Evolutionary conservation across 2,113 vertebrate species (phyloP).

Genomic region (Calyptommatus sinebrachiatus): DNA sequence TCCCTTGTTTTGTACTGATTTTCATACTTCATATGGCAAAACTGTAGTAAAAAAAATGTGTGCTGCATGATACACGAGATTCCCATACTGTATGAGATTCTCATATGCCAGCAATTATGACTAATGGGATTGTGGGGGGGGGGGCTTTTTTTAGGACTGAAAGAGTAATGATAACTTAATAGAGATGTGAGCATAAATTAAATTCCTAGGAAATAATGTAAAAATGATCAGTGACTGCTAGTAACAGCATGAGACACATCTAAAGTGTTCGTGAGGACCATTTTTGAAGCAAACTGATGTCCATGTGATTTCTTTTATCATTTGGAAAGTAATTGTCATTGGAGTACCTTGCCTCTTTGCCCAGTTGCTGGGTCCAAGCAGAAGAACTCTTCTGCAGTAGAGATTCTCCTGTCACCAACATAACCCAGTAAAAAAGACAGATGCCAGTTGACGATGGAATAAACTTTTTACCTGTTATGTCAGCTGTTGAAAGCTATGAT

Average conservation of each 20-base stretch:
- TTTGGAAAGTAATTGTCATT: background rate
- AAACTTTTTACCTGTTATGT: constrained; percentile 36
- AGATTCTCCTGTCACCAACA: background rate
- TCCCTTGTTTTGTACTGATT: too few species aligned
- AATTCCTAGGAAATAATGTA: background rate
- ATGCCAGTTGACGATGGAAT: constrained; percentile 13
- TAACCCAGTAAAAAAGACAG: constrained; percentile 31
- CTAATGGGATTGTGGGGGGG: too few species aligned
- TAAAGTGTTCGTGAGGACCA: background rate
- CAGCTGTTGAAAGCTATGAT: constrained; percentile 23
- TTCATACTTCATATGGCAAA: too few species aligned
- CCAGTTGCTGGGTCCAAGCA: constrained; percentile 17
- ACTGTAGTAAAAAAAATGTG: too few species aligned
- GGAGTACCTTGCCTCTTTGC: background rate
- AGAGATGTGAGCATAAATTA: background rate
- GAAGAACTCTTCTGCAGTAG: background rate
- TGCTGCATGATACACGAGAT: too few species aligned
- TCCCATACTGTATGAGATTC: too few species aligned
- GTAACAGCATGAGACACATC: background rate
- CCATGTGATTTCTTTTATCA: background rate
- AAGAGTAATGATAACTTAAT: too few species aligned
- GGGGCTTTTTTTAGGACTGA: too few species aligned
- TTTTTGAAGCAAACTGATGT: background rate
- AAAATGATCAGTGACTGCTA: background rate
- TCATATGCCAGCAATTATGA: too few species aligned